Conservation (phyloP, 2,113 vertebrate species). For the Clarias gariepinus region DNA sequence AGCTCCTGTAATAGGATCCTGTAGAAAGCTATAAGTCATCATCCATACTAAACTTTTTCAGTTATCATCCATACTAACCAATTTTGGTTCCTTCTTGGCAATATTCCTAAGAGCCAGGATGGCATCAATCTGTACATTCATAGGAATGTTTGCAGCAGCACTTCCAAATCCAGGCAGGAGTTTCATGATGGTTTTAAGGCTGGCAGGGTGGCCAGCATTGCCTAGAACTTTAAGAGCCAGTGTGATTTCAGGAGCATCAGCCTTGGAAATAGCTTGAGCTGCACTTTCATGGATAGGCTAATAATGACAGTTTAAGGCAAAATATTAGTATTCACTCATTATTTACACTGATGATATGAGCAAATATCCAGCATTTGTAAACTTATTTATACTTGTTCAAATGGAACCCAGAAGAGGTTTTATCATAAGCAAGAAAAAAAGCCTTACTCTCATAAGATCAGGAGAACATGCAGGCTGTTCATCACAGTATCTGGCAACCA, state of each 20-base stretch:
- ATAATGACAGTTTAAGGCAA: background rate
- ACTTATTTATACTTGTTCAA: background rate
- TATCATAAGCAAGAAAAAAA: background rate
- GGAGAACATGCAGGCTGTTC: constrained; percentile 58
- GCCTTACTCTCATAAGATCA: constrained; percentile 65
- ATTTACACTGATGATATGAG: background rate
- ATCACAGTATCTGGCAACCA: constrained; percentile 74
- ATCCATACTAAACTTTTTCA: too few relatives aligned
- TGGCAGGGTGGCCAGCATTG: constrained; percentile 78
- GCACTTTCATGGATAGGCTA: constrained; percentile 78
- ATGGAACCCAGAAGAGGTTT: background rate
- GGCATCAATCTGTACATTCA: constrained; percentile 72
- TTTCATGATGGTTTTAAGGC: constrained; percentile 78
- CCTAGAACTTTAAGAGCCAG: constrained; percentile 80
- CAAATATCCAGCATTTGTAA: too few relatives aligned
- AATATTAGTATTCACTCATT: background rate
- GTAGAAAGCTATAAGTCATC: background rate
- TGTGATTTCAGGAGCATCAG: constrained; percentile 67
- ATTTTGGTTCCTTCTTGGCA: constrained; percentile 74
- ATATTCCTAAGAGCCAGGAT: constrained; percentile 80
- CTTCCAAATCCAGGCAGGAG: constrained; percentile 73
- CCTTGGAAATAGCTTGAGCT: constrained; percentile 68
- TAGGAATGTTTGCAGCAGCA: constrained; percentile 62
- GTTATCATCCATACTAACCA: constrained; percentile 62
- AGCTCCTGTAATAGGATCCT: background rate